These are phyloP conservation scores for Styela plicata DNA, from an alignment of 23 tunicate species.

Conservation along the genomic window DNA sequence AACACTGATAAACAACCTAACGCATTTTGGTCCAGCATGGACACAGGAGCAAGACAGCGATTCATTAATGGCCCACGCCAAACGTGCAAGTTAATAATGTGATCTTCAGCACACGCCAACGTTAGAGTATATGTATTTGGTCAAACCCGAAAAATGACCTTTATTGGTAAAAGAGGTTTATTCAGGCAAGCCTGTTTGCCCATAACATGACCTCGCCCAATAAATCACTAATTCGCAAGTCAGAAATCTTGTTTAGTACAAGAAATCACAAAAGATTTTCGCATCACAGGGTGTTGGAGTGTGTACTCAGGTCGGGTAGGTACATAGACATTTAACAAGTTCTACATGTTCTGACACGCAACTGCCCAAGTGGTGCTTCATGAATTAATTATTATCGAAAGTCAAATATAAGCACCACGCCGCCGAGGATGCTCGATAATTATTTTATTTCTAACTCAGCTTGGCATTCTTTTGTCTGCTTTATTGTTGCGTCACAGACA, in stretches of 20 bases:
- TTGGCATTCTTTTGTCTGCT: neutral
- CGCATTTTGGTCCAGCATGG: too few species aligned
- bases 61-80: too few species aligned
- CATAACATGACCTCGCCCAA: neutral
- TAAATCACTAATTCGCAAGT: neutral
- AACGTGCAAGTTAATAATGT: too few species aligned
- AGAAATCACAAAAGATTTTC: neutral
- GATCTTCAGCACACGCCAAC: too few species aligned
- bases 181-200: neutral
- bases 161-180: too few species aligned
- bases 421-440: neutral
- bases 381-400: neutral
- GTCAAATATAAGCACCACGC: neutral
- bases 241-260: neutral
- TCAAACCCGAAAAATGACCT: too few species aligned
- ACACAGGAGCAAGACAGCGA: too few species aligned
- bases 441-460: neutral
- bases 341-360: neutral
- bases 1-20: too few species aligned
- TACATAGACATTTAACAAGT: neutral
- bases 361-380: neutral
- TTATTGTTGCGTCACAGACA: constrained; percentile 18
- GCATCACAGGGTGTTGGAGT: neutral
- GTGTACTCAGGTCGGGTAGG: neutral
- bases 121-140: too few species aligned